A percentile compares a stretch with the other conserved stretches of the same genome.
Evolutionary conservation across 2,113 vertebrate genomes (phyloP).

Genomic region (Crotophaga sulcirostris): DNA sequence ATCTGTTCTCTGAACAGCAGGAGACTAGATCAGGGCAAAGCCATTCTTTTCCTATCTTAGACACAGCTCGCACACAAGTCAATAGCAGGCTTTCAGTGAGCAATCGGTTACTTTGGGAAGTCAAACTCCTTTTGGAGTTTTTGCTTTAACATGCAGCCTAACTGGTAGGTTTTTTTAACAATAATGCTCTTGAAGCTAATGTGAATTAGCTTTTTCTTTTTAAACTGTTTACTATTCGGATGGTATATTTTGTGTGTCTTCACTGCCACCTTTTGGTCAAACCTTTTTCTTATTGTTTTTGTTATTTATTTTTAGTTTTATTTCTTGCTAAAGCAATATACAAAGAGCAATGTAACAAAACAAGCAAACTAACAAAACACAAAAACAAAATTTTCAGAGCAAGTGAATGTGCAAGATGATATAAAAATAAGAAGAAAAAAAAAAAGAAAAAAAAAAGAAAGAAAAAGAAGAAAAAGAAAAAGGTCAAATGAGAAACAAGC

Average conservation of each 20-base stretch:
- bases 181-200: neutral
- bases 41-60: neutral
- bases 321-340: neutral
- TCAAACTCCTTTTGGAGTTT: neutral
- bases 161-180: neutral
- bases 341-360: neutral
- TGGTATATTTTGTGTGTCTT: neutral
- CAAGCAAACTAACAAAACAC: neutral
- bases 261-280: constrained; percentile 62
- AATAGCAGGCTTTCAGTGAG: neutral
- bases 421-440: neutral
- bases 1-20: neutral
- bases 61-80: neutral
- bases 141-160: neutral
- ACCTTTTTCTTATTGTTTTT: neutral
- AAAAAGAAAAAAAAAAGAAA: neutral
- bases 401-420: neutral
- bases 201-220: neutral
- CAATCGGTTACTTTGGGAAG: neutral
- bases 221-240: neutral
- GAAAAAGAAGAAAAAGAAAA: neutral
- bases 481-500: neutral
- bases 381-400: neutral
- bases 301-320: neutral
- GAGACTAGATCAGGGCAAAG: neutral